phyloP scores from a whole-genome alignment of 2,888 invertebrate species.

The Xestoiulus laeticollis region DNA sequence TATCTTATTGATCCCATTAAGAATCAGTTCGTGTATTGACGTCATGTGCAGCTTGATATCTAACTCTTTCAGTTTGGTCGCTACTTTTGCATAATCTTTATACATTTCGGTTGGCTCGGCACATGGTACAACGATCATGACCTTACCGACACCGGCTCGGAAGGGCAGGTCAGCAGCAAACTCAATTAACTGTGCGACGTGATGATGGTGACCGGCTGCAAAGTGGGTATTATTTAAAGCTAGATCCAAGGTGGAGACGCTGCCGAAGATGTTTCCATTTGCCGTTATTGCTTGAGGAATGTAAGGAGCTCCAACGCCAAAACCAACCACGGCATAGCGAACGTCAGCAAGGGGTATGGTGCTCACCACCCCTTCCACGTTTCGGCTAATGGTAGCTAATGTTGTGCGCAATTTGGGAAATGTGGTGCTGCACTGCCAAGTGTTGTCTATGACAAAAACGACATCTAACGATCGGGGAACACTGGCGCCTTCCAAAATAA shows the following conservation, averaged over 20 bases:
- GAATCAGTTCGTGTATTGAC: constrained; percentile 58
- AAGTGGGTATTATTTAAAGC: constrained; percentile 60
- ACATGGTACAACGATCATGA: constrained; percentile 65
- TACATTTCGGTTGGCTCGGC: constrained; percentile 61
- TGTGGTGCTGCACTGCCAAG: constrained; percentile 61
- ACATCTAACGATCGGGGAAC: constrained; percentile 83
- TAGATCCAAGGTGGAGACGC: constrained; percentile 54
- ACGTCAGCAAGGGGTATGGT: constrained; percentile 61
- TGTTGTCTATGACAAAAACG: constrained; percentile 78
- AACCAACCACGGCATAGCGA: constrained; percentile 66
- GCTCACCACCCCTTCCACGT: constrained; percentile 58
- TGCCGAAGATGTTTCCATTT: constrained; percentile 60
- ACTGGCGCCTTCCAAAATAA: constrained; percentile 71
- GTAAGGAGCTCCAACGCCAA: constrained; percentile 62
- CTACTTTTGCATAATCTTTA: constrained; percentile 60
- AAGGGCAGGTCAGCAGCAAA: constrained; percentile 63
- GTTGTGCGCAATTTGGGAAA: constrained; percentile 54
- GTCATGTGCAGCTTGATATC: constrained; percentile 62
- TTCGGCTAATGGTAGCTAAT: constrained; percentile 51
- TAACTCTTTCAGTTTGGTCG: constrained; percentile 61
- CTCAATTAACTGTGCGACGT: constrained; percentile 60
- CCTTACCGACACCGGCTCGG: constrained; percentile 66
- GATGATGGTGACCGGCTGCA: constrained; percentile 59
- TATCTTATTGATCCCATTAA: constrained; percentile 57
- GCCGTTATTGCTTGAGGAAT: constrained; percentile 64